Conservation (phyloP, 2,888 invertebrate genomes). For the Cheilosia variabilis region DNA sequence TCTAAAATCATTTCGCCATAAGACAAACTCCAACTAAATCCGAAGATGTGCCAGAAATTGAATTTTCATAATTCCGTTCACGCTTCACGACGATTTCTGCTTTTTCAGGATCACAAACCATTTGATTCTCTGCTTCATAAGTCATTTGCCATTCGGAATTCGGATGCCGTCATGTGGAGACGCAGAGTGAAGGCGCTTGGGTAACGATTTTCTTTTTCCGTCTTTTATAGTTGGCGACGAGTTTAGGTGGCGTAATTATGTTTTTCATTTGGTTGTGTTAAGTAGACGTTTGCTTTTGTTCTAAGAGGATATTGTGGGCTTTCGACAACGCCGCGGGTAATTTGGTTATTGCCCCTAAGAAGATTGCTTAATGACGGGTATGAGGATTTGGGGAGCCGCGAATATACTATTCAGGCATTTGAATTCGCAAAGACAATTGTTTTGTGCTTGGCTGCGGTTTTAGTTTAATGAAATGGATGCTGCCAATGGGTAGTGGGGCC, state of each 20-base stretch:
- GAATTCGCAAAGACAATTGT: slow-evolving; percentile 49
- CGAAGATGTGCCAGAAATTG: slow-evolving; percentile 69
- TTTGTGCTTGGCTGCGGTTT: slow-evolving; percentile 44
- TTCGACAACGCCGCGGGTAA: slow-evolving; percentile 38
- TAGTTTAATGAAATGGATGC: slow-evolving; percentile 24
- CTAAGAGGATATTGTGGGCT: slow-evolving; percentile 23
- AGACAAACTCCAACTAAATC: slow-evolving; percentile 43
- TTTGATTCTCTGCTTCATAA: slow-evolving; percentile 59
- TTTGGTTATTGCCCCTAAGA: slow-evolving; percentile 61
- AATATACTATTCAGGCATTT: slow-evolving; percentile 30
- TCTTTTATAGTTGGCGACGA: slow-evolving; percentile 66
- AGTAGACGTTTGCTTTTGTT: slow-evolving; percentile 59
- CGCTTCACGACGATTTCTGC: slow-evolving; percentile 61
- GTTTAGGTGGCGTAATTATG: slow-evolving; percentile 66
- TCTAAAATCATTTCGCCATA: slow-evolving; percentile 58
- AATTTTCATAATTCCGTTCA: slow-evolving; percentile 74
- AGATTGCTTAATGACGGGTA: slow-evolving; percentile 61
- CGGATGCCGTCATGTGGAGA: slow-evolving; percentile 36
- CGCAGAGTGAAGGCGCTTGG: slow-evolving; percentile 9
- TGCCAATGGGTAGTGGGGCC: slow-evolving; percentile 22
- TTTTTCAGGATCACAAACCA: slow-evolving; percentile 56
- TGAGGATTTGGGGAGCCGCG: slow-evolving; percentile 51
- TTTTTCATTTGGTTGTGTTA: slow-evolving; percentile 62
- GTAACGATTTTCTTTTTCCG: slow-evolving; percentile 3
- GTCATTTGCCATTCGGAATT: slow-evolving; percentile 49